Conservation (phyloP, 2,113 vertebrate species). For the Balaeniceps rex region DNA sequence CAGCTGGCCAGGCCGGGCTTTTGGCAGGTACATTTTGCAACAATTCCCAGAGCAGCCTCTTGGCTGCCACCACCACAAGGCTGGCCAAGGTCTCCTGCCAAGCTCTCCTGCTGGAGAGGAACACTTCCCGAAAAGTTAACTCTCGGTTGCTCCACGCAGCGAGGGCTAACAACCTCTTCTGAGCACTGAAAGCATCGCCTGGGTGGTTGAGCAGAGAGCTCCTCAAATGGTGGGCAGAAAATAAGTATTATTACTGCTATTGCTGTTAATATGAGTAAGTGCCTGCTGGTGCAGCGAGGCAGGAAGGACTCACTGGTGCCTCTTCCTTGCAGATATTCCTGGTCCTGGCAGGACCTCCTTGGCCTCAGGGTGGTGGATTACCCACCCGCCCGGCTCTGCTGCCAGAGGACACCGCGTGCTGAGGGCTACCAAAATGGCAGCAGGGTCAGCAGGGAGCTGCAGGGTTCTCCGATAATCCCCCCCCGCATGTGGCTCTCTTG, state of each 20-base stretch:
- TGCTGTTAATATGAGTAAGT: neutral
- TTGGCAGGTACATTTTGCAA: slow-evolving; percentile 8
- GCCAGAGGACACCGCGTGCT: rapidly evolving
- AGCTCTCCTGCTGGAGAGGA: neutral
- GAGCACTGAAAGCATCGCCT: neutral
- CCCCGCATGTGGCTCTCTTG: rapidly evolving
- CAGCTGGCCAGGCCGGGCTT: neutral
- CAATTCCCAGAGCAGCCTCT: neutral
- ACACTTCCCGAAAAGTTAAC: slow-evolving; percentile 55
- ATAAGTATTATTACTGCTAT: neutral
- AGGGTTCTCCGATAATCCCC: neutral
- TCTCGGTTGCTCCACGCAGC: neutral
- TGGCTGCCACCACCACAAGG: slow-evolving; percentile 23
- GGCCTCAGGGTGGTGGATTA: rapidly evolving
- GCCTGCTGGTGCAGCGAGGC: neutral
- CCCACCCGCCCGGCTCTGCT: neutral
- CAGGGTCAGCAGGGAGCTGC: neutral
- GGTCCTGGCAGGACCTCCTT: neutral
- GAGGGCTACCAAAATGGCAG: neutral
- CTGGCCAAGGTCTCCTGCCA: slow-evolving; percentile 27
- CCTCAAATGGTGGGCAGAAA: neutral
- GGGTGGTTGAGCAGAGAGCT: neutral
- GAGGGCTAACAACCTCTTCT: neutral
- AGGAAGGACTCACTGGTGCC: neutral
- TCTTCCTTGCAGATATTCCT: neutral